Conservation (phyloP, 2,797 vertebrate species). For the Darevskia nairensis region DNA sequence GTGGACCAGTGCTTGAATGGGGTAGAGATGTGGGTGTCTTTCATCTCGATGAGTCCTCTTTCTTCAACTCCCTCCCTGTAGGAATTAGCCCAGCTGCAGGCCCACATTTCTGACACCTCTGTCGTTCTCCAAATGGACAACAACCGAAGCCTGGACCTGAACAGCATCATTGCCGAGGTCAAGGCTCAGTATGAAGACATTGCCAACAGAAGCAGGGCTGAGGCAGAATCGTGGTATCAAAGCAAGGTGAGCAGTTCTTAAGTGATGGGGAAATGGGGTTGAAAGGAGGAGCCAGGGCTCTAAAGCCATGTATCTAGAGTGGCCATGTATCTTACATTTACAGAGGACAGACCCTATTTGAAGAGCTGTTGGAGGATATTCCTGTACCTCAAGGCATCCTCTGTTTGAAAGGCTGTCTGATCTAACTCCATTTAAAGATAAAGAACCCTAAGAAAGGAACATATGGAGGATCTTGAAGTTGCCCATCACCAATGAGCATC, state of each 20-base stretch:
- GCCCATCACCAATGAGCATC: too few species aligned
- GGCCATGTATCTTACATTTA: too few species aligned
- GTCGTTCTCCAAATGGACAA: conserved; percentile 91
- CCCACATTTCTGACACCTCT: conserved; percentile 88
- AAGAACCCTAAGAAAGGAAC: too few species aligned
- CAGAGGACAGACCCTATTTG: too few species aligned
- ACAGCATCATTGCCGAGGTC: conserved; percentile 86
- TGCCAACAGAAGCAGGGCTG: conserved; percentile 75
- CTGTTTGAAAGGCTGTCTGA: too few species aligned
- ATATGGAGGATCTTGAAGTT: too few species aligned
- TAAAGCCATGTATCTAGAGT: too few species aligned
- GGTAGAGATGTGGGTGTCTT: background rate
- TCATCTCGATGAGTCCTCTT: background rate
- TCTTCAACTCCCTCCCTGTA: conserved; percentile 40
- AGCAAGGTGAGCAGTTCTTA: conserved; percentile 66
- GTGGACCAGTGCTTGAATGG: background rate
- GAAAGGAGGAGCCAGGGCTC: background rate
- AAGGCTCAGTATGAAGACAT: conserved; percentile 89
- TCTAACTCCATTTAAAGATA: too few species aligned
- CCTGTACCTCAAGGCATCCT: too few species aligned
- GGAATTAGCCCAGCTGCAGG: conserved; percentile 89
- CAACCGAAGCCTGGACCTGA: conserved; percentile 85
- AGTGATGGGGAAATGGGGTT: background rate
- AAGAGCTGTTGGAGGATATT: too few species aligned
- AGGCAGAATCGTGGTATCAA: conserved; percentile 74